Conservation (phyloP, 2,113 vertebrate species). For the Philantomba maxwellii region DNA sequence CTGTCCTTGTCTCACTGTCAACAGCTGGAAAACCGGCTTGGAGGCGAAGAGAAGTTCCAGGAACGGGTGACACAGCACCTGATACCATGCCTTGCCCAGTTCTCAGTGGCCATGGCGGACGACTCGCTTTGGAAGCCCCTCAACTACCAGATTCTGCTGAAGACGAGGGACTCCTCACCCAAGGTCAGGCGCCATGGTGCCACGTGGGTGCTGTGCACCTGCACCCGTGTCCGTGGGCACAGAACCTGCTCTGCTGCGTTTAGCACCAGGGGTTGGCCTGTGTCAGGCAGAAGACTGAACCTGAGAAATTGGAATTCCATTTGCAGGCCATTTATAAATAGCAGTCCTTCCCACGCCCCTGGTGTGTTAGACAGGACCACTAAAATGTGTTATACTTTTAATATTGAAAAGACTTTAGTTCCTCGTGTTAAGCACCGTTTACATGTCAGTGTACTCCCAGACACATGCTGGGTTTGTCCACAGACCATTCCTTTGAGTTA, state of each 20-base stretch:
- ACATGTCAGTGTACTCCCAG: neutral
- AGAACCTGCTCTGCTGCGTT: neutral
- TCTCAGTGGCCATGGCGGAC: slow-evolving; percentile 89
- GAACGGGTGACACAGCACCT: slow-evolving; percentile 83
- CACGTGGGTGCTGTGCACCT: accelerated
- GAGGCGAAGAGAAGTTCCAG: slow-evolving; percentile 86
- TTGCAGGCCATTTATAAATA: neutral
- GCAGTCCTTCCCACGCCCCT: accelerated
- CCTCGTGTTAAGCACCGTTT: neutral
- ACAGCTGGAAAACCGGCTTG: slow-evolving; percentile 91
- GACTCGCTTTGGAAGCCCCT: slow-evolving; percentile 94
- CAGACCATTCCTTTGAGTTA: neutral
- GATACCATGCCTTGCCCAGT: slow-evolving; percentile 92
- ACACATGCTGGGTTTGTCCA: neutral
- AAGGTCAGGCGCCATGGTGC: slow-evolving; percentile 80
- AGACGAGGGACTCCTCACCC: slow-evolving; percentile 86
- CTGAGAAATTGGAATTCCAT: neutral
- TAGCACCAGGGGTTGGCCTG: neutral
- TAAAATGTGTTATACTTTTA: neutral
- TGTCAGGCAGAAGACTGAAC: neutral
- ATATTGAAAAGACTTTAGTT: neutral
- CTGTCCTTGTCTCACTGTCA: slow-evolving; percentile 1
- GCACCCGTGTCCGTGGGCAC: neutral
- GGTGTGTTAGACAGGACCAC: neutral
- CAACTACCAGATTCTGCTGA: slow-evolving; percentile 94